Evolutionary conservation across 1,140 invertebrate genomes (phyloP).

Genomic region (Zophobas atratus): DNA sequence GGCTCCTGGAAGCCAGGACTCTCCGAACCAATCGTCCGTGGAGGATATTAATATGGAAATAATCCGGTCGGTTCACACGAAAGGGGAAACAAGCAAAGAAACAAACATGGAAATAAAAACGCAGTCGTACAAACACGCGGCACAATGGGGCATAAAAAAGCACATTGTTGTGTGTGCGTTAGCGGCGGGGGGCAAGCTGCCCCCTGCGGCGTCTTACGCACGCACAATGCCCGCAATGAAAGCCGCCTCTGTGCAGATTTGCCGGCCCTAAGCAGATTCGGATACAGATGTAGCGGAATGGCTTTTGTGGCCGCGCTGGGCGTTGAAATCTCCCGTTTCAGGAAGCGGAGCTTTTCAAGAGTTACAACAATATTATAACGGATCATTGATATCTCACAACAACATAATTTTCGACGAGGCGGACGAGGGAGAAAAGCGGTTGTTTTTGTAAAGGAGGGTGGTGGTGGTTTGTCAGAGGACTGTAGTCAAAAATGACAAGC

Average conservation of each 20-base stretch:
- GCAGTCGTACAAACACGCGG: conserved; percentile 53
- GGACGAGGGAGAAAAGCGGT: no score
- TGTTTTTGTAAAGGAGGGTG: no score
- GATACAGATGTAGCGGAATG: conserved; percentile 46
- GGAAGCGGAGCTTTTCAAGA: neutral
- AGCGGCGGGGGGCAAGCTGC: conserved; percentile 42
- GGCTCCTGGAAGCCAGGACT: neutral
- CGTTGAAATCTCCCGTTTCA: conserved; percentile 32
- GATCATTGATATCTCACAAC: no score
- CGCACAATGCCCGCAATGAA: conserved; percentile 22
- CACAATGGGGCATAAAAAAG: conserved; percentile 53
- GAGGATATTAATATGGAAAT: neutral
- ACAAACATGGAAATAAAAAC: conserved; percentile 48
- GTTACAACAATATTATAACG: no score
- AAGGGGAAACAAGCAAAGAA: conserved; percentile 41
- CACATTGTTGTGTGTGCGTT: conserved; percentile 47
- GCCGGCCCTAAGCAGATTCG: conserved; percentile 52
- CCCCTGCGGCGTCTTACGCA: conserved; percentile 45
- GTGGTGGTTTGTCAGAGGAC: no score
- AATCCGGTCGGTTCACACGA: conserved; percentile 14
- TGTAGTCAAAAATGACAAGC: no score
- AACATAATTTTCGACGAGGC: no score
- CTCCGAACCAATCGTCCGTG: conserved; percentile 9
- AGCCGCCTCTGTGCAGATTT: conserved; percentile 39
- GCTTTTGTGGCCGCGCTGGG: conserved; percentile 16